phyloP scores from a whole-genome alignment of 2,888 invertebrate genomes.

The Caenorhabditis sp. region DNA sequence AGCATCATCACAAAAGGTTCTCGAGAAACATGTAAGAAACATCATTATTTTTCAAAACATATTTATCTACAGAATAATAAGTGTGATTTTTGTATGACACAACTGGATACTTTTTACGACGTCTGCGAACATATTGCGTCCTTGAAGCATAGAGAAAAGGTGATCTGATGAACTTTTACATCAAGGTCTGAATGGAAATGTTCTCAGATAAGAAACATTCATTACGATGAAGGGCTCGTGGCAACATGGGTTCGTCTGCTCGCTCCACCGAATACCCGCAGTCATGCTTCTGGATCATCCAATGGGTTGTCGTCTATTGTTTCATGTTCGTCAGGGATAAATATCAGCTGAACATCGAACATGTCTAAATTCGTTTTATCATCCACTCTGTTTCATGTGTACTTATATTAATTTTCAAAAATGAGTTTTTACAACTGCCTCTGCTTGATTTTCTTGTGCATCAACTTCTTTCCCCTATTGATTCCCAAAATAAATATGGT shows the following conservation, averaged over 20 bases:
- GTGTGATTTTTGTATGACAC: slow-evolving; percentile 16
- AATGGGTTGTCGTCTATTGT: neutral
- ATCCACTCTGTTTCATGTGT: too few relatives aligned
- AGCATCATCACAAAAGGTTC: neutral
- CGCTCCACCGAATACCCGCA: neutral
- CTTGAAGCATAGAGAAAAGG: neutral
- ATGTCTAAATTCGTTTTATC: too few relatives aligned
- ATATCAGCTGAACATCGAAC: too few relatives aligned
- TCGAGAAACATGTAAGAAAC: neutral
- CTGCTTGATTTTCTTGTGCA: neutral
- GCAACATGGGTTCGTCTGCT: slow-evolving; percentile 34
- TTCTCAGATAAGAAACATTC: slow-evolving; percentile 12
- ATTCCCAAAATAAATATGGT: slow-evolving; percentile 29
- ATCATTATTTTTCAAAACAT: neutral
- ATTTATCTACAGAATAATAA: neutral
- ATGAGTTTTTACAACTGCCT: too few relatives aligned
- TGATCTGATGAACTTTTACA: neutral
- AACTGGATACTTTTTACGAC: slow-evolving; percentile 14
- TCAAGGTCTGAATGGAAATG: neutral
- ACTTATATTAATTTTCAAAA: too few relatives aligned
- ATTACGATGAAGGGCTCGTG: slow-evolving; percentile 19
- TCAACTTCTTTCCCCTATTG: neutral
- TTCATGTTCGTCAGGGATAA: neutral
- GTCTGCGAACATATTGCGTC: slow-evolving; percentile 16
- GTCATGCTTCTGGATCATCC: neutral